A percentile compares a stretch with the other conserved stretches of the same genome.
phyloP scores from a whole-genome alignment of 2,113 vertebrate species.

The Ivindomyrus marchei region DNA sequence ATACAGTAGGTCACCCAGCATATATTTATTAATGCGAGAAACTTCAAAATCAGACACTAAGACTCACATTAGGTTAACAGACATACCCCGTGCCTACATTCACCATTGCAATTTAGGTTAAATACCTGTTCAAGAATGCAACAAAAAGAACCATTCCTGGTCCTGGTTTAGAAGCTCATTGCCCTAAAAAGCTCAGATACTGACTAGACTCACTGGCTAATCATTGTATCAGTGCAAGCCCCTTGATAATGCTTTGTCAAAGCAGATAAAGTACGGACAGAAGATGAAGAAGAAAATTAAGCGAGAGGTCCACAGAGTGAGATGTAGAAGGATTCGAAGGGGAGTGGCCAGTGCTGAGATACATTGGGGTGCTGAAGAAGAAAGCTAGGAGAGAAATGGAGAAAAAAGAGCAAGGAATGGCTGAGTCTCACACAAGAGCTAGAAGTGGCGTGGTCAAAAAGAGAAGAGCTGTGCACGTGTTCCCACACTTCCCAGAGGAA shows the following conservation, averaged over 20 bases:
- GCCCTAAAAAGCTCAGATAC: neutral
- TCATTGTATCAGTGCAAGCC: slow-evolving; percentile 6
- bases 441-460: neutral
- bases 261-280: neutral
- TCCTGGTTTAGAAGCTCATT: neutral
- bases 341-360: neutral
- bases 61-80: neutral
- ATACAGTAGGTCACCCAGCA: neutral
- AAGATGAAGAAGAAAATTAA: neutral
- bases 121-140: neutral
- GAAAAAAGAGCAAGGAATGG: neutral
- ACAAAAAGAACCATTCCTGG: neutral
- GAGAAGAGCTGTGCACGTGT: neutral
- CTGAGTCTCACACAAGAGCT: neutral
- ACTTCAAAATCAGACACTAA: neutral
- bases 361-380: neutral
- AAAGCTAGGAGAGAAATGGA: slow-evolving; percentile 18
- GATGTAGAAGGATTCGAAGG: neutral
- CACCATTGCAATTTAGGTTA: neutral
- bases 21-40: neutral
- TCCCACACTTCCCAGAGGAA: neutral
- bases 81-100: neutral
- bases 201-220: neutral
- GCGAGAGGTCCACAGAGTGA: neutral
- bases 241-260: neutral